Evolutionary conservation across 1,140 invertebrate genomes (phyloP).

Genomic region (Coptotermes formosanus): DNA sequence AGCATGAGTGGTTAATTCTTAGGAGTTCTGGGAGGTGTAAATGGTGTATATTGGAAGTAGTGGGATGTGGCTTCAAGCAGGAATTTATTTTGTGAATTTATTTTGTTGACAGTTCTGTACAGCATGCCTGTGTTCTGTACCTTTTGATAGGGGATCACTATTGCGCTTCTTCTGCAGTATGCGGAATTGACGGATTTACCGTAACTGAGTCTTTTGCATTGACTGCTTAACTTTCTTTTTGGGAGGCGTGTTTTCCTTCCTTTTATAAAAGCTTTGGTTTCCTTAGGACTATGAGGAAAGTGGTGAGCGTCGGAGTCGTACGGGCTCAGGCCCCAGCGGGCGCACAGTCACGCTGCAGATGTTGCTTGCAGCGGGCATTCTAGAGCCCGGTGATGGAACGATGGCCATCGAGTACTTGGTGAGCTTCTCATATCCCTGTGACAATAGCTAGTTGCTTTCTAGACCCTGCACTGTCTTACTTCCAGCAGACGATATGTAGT

Average conservation of each 20-base stretch:
- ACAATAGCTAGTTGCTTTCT: background rate
- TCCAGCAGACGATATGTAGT: background rate
- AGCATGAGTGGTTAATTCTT: no score
- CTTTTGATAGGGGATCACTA: no score
- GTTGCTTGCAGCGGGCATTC: conserved; percentile 74
- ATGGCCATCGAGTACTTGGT: conserved; percentile 89
- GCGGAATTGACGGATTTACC: background rate
- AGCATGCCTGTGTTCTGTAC: background rate
- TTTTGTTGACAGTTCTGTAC: no score
- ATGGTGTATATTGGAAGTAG: no score
- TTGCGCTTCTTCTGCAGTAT: background rate
- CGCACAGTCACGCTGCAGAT: conserved; percentile 82
- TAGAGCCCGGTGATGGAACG: conserved; percentile 74
- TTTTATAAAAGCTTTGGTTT: conserved; percentile 18
- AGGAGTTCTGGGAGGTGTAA: no score
- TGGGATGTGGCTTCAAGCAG: no score
- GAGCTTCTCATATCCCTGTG: conserved; percentile 38
- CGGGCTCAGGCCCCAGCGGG: conserved; percentile 52
- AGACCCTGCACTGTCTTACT: background rate
- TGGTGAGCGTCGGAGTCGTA: conserved; percentile 28
- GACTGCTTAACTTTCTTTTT: background rate
- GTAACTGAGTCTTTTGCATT: background rate
- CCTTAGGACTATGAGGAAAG: conserved; percentile 34
- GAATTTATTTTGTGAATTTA: background rate
- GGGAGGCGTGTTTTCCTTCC: conserved; percentile 19